Evolutionary conservation across 2,888 invertebrate genomes (phyloP).

Genomic region (Cylloceria caligata): DNA sequence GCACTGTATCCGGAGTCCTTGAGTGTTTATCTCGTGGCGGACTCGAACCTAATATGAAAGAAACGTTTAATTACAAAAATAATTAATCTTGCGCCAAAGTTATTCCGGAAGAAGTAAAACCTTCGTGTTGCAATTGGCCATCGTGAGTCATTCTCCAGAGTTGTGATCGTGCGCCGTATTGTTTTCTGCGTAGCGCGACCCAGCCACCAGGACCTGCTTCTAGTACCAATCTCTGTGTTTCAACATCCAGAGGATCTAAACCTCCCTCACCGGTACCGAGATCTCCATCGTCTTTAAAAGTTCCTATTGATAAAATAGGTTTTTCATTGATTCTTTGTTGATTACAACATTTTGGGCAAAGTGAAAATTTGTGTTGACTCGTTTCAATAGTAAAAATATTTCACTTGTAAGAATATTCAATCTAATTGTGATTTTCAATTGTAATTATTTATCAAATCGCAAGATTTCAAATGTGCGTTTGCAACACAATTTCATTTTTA

Average conservation of each 20-base stretch:
- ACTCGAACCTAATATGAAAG: slow-evolving; percentile 80
- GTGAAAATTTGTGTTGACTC: neutral
- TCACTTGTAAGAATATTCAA: too few relatives aligned
- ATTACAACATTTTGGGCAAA: neutral
- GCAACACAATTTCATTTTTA: too few relatives aligned
- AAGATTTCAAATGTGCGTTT: too few relatives aligned
- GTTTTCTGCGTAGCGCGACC: slow-evolving; percentile 91
- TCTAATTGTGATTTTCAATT: too few relatives aligned
- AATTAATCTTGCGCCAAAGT: too few relatives aligned
- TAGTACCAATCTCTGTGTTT: slow-evolving; percentile 86
- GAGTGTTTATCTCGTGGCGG: slow-evolving; percentile 84
- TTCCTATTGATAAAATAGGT: slow-evolving; percentile 74
- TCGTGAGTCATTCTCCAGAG: slow-evolving; percentile 97
- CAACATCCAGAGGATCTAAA: slow-evolving; percentile 86
- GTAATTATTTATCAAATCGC: too few relatives aligned
- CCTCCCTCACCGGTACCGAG: slow-evolving; percentile 80
- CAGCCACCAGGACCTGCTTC: slow-evolving; percentile 93
- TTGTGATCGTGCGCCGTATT: slow-evolving; percentile 91
- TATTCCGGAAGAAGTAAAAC: slow-evolving; percentile 83
- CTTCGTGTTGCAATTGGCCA: slow-evolving; percentile 97
- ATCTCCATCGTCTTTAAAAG: slow-evolving; percentile 82
- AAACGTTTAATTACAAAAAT: neutral
- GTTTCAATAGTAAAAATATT: too few relatives aligned
- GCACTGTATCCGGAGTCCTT: slow-evolving; percentile 82
- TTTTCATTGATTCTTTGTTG: neutral